Conservation (phyloP, 2,113 vertebrate species). For the Riparia riparia region DNA sequence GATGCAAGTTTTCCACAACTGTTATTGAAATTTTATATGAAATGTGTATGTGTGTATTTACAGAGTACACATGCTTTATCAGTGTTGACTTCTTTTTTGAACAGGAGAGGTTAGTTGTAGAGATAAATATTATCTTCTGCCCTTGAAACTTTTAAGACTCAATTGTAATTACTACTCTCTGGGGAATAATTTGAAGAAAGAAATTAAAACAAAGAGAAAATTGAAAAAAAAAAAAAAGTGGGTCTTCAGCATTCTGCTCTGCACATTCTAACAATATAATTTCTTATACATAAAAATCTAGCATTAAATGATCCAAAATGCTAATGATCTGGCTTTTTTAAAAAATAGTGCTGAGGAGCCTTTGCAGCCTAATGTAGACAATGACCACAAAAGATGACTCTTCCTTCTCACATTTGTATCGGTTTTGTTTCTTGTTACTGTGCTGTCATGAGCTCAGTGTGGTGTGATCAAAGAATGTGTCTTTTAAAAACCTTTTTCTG, state of each 20-base stretch:
- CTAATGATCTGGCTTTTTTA: neutral
- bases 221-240: neutral
- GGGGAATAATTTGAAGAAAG: neutral
- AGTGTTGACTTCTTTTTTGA: neutral
- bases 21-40: neutral
- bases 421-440: neutral
- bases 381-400: constrained; percentile 4
- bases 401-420: neutral
- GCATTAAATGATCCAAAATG: neutral
- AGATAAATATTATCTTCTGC: neutral
- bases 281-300: neutral
- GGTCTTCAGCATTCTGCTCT: neutral
- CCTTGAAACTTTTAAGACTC: neutral
- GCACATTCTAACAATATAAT: neutral
- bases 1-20: neutral
- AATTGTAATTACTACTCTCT: neutral
- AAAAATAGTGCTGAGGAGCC: neutral
- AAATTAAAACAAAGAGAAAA: neutral
- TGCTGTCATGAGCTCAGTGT: neutral
- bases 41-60: neutral
- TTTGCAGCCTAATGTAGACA: neutral
- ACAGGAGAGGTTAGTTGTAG: neutral
- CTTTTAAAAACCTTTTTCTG: constrained; percentile 31
- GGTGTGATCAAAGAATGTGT: neutral
- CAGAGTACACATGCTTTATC: neutral